Conservation (phyloP, 2,888 invertebrate genomes). For the Troides helena region DNA sequence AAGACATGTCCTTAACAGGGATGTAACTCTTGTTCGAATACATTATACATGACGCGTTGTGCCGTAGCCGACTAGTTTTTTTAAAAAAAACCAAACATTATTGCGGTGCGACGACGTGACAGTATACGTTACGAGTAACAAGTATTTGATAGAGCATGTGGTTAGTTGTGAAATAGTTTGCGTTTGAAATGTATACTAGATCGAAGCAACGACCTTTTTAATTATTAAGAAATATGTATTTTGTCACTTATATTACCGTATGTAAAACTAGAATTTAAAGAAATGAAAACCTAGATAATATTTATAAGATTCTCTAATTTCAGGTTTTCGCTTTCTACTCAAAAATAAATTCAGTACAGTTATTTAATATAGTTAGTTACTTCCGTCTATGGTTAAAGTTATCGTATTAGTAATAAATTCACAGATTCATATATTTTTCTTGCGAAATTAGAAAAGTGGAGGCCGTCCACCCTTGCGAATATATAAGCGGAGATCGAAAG, state of each 20-base stretch:
- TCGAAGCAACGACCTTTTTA: conserved; percentile 33
- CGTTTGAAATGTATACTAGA: conserved; percentile 38
- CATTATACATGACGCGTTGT: conserved; percentile 45
- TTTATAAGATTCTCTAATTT: too few relatives aligned
- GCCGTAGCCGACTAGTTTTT: conserved; percentile 51
- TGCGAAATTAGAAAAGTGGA: conserved; percentile 21
- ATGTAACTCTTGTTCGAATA: conserved; percentile 54
- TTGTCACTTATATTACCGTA: too few relatives aligned
- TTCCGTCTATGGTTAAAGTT: too few relatives aligned
- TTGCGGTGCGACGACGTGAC: conserved; percentile 15
- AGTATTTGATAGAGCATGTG: conserved; percentile 23
- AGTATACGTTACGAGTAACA: conserved; percentile 15
- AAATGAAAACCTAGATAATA: too few relatives aligned
- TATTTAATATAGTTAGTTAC: too few relatives aligned
- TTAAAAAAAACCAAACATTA: conserved; percentile 28
- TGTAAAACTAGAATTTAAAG: too few relatives aligned
- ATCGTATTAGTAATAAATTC: not conserved
- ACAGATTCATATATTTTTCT: conserved; percentile 19
- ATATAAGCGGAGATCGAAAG: conserved; percentile 55
- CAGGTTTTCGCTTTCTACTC: too few relatives aligned
- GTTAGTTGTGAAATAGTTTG: conserved; percentile 27
- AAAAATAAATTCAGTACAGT: too few relatives aligned
- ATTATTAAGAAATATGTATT: not conserved
- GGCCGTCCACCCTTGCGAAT: conserved; percentile 28
- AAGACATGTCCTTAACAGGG: conserved; percentile 47